phyloP scores from a whole-genome alignment of 2,797 vertebrate genomes.

The Sebastes wilsoni region DNA sequence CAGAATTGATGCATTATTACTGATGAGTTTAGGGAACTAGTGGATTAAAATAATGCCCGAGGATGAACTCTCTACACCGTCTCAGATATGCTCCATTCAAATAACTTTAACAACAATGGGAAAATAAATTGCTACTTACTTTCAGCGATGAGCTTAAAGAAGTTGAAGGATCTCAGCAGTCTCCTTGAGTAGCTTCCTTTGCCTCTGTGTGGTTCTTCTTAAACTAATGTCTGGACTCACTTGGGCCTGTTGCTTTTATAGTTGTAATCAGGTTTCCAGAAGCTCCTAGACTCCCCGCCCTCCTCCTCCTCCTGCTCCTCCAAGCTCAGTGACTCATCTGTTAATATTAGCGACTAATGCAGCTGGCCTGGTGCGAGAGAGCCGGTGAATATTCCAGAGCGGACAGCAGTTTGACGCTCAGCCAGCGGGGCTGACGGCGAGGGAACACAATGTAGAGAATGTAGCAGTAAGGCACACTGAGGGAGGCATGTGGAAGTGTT shows the following conservation, averaged over 20 bases:
- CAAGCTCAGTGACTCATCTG: conserved; percentile 55
- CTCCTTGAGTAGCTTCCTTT: conserved; percentile 16
- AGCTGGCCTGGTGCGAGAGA: conserved; percentile 33
- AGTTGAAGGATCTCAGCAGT: conserved; percentile 18
- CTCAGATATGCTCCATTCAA: not conserved
- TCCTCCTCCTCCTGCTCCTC: not conserved
- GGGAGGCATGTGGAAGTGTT: conserved; percentile 14
- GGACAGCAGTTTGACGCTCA: conserved; percentile 24
- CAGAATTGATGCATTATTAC: not conserved
- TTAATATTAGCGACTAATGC: conserved; percentile 70
- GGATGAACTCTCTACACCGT: not conserved
- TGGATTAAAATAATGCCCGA: not conserved
- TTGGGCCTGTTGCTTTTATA: conserved; percentile 58
- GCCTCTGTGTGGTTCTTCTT: conserved; percentile 33
- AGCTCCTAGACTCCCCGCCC: conserved; percentile 33
- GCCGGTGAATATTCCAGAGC: conserved; percentile 69
- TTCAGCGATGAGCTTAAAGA: conserved; percentile 17
- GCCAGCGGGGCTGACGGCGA: conserved; percentile 31
- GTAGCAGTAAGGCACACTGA: conserved; percentile 13
- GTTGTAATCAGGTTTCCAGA: conserved; percentile 62
- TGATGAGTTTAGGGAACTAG: not conserved
- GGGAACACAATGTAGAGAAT: conserved; percentile 50
- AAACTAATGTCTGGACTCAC: conserved; percentile 31
- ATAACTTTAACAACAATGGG: not conserved
- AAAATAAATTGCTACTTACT: conserved; percentile 47